Evolutionary conservation across 2,888 invertebrate species (phyloP), one percentile per base, ranked within the genome.

Genomic region (Agonum fuliginosum): DNA sequence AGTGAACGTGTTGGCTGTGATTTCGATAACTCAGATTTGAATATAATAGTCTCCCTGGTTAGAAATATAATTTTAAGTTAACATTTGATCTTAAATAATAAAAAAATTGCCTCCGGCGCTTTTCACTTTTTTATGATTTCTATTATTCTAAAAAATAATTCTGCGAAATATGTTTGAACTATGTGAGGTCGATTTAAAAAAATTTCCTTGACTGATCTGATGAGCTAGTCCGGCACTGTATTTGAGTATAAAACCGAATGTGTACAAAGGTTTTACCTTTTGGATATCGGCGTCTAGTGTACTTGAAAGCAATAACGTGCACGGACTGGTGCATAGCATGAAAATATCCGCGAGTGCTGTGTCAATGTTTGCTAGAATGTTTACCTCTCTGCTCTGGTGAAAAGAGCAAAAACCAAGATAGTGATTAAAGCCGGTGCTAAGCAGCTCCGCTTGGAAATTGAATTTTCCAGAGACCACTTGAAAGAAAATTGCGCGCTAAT

Each of bases 351-450:
- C 12, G 58, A 41, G 54, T 41, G 54, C 73, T 37, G 22, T 37
- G 58, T 73, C 73, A 73, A 58, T 73, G 58, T 73, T 54, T 58
- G 73, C 41, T 8, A 10, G 27, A 1, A 17, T 73, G 72, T 73
- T 72, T 72, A 58, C 58, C 22, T 70, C 58, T 17, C 22, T 12
- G 14, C 58, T 30, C 58, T 24, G 17, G 10, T 12, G 8, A 62
- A 62, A 62, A 62, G 58, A 62, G 58, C 58, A 62, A 73, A 73
- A 73, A 30, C 72, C 51, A 20, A 54, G 34, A 58, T 73, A 46
- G 69, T 69, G 69, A 69, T 69, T 69, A 69, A 46, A 46, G 69
- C 43, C 20, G 69, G 24, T 46, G 41, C 69, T 69, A 69, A 69
- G 69, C 22, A 41, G 69, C 69, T 43, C 22, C 20, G 69, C 69